A percentile compares a stretch with the other conserved stretches of the same genome.
Conservation (phyloP, 2,113 vertebrate genomes). For the Brienomyrus longianalis region DNA sequence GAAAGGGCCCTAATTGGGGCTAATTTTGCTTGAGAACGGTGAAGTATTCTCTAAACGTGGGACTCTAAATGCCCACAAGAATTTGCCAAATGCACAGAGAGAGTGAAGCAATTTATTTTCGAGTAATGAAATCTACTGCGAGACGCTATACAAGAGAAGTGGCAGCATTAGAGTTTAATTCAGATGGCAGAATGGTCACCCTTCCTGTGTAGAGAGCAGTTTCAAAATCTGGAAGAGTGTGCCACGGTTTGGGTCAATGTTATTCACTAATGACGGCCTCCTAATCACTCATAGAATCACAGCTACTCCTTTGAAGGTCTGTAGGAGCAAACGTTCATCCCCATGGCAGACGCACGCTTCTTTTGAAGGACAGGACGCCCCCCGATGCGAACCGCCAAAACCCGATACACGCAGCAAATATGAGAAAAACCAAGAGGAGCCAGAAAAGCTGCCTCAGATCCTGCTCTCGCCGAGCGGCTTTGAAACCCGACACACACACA, state of each 20-base stretch:
- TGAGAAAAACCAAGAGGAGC: background rate
- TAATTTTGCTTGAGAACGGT: slow-evolving; percentile 10
- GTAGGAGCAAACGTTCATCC: background rate
- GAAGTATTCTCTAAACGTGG: slow-evolving; percentile 10
- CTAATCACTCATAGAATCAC: background rate
- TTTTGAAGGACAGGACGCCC: background rate
- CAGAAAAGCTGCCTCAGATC: background rate
- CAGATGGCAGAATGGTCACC: background rate
- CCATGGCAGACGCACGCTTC: background rate
- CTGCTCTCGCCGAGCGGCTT: background rate
- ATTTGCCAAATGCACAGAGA: background rate
- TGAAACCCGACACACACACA: background rate
- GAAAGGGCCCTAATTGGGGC: slow-evolving; percentile 16
- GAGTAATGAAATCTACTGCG: background rate
- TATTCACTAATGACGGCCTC: background rate
- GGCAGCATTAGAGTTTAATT: background rate
- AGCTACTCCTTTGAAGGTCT: background rate
- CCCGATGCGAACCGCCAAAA: background rate
- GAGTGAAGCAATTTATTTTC: slow-evolving; percentile 7
- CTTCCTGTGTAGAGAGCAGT: background rate
- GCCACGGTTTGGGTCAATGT: background rate
- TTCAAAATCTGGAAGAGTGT: background rate
- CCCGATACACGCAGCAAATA: background rate
- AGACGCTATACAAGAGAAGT: background rate
- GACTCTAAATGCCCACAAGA: slow-evolving; percentile 1